Conservation (phyloP, 53 echinoderm and acorn worm genomes). For the Astropecten irregularis region DNA sequence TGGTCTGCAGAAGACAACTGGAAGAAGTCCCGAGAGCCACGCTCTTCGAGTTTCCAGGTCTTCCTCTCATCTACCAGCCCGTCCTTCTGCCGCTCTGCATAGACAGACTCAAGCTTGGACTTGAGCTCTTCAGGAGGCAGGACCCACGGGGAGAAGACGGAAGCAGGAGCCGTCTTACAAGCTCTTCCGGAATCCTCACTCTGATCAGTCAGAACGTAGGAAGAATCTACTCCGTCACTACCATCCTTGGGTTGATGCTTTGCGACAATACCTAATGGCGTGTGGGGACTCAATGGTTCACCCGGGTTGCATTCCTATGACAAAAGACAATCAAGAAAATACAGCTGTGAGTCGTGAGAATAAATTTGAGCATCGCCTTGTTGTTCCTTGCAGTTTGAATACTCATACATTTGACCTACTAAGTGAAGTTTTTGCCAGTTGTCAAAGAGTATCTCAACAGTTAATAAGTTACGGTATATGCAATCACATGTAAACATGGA, state of each 20-base stretch:
- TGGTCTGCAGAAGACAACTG: neutral
- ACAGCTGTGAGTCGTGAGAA: too few relatives aligned
- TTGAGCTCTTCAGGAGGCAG: conserved; percentile 80
- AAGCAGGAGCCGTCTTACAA: neutral
- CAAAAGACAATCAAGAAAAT: neutral
- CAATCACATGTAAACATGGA: too few relatives aligned
- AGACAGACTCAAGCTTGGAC: conserved; percentile 72
- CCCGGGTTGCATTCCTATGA: conserved; percentile 7
- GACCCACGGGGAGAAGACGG: conserved; percentile 66
- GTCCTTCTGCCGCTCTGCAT: conserved; percentile 48
- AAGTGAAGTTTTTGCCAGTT: too few relatives aligned
- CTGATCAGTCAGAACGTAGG: neutral
- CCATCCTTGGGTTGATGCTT: neutral
- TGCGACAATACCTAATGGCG: neutral
- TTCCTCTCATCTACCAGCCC: neutral
- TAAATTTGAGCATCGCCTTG: too few relatives aligned
- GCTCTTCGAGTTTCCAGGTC: neutral
- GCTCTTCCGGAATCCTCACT: neutral
- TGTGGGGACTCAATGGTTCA: conserved; percentile 14
- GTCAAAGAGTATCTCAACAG: too few relatives aligned
- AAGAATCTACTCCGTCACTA: neutral
- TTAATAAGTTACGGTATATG: too few relatives aligned
- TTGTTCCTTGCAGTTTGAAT: too few relatives aligned
- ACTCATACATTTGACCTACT: too few relatives aligned
- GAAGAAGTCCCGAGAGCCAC: neutral